A percentile compares a stretch with the other conserved stretches of the same genome.
These are phyloP conservation scores for Remorina albescens DNA, from an alignment of 2,797 vertebrate species.

Conservation along the genomic window DNA sequence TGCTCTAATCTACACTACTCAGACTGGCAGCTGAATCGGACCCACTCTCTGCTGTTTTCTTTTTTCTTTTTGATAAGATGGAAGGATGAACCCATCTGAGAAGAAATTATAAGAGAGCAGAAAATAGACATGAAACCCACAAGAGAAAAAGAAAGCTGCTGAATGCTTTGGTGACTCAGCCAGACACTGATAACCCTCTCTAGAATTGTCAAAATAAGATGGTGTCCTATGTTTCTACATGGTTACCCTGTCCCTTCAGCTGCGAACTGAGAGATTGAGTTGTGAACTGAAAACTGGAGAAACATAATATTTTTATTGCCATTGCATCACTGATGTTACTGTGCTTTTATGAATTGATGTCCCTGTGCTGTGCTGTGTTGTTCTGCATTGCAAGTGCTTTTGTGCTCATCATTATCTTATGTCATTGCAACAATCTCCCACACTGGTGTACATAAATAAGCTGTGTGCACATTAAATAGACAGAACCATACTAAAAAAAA, in stretches of 20 bases:
- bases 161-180: neutral
- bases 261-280: slow-evolving; percentile 1
- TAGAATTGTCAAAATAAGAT: slow-evolving; percentile 20
- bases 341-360: neutral
- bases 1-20: slow-evolving; percentile 1
- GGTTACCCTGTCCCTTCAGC: neutral
- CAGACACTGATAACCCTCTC: slow-evolving; percentile 6
- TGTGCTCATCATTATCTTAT: neutral
- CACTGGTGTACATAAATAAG: neutral
- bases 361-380: neutral
- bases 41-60: neutral
- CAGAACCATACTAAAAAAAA: slow-evolving; percentile 13
- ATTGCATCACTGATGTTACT: neutral
- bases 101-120: slow-evolving; percentile 10
- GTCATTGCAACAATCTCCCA: slow-evolving; percentile 20
- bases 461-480: slow-evolving; percentile 3
- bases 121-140: slow-evolving; percentile 21
- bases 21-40: slow-evolving; percentile 14
- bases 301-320: slow-evolving; percentile 1
- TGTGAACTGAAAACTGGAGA: slow-evolving; percentile 3
- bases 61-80: neutral
- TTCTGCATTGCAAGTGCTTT: neutral
- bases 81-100: slow-evolving; percentile 27
- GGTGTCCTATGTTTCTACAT: slow-evolving; percentile 15
- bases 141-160: slow-evolving; percentile 6